Evolutionary conservation across 2,797 vertebrate species (phyloP), one percentile per base, ranked within the genome.

Genomic region (Catharus ustulatus): DNA sequence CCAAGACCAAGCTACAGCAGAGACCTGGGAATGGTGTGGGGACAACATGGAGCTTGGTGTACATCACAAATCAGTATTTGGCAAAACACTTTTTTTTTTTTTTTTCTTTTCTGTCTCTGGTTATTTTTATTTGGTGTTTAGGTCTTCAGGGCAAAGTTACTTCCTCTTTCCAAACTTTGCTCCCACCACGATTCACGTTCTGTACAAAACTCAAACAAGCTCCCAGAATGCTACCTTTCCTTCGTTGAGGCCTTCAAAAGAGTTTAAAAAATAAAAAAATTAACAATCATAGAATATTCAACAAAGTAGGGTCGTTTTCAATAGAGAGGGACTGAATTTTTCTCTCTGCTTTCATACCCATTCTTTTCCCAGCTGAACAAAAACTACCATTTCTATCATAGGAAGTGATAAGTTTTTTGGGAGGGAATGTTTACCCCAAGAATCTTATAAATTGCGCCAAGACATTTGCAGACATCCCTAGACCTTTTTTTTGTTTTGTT

Each of bases 11-110:
- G 19, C 68, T 6, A 6, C 13, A 55, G 71, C 1, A 1, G 51
- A 78, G n/a, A 59, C 8, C 30, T 48, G 29, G 43, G 20, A 27
- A 51, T 4, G 3, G 10, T 19, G 20, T 3, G 9, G 6, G 19
- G 3, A 8, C 1, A 11, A 27, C 0, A 1, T 5, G 6, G 38
- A 64, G 19, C 52, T 52, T 21, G 29, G 26, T 17, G 27, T 30
- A 12, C 0, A 0, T 22, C n/a, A 55, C 6, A 3, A 54, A 78
- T 13, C 23, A 29, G 51, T 69, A 29, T 40, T 72, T 81, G 52
- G 79, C 13, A 75, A 59, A 48, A 67, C 23, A 16, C 38, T 11
- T 20, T 43, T 18, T 42, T 54, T 46, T 42, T 54, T 46, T 73
- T 38, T 6, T 27, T 62, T 49, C 8, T 34, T 34, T 42, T 46